Percentiles rank a stretch among this genome's conserved stretches.
Evolutionary conservation across 2,113 vertebrate genomes (phyloP).

Genomic region (Climacteris rufus): DNA sequence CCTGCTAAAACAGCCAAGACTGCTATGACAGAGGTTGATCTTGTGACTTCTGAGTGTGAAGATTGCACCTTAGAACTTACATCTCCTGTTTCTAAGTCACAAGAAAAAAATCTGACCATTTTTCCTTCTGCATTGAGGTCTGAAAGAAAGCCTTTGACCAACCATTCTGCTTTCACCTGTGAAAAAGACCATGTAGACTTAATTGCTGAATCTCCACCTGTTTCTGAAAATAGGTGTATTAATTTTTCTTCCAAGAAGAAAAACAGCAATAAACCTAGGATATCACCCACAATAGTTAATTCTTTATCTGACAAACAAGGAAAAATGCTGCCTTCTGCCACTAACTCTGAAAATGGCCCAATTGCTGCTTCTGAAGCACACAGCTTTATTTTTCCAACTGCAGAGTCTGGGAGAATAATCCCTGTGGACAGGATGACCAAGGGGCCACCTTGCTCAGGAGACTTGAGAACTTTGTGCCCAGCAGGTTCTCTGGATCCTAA

Average conservation of each 20-base stretch:
- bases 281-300: background rate
- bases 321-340: background rate
- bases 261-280: background rate
- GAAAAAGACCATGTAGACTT: background rate
- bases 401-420: background rate
- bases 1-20: background rate
- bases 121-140: background rate
- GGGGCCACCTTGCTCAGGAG: background rate
- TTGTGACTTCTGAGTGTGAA: background rate
- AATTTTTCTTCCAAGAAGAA: background rate
- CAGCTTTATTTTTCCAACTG: background rate
- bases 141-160: background rate
- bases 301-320: background rate
- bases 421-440: background rate
- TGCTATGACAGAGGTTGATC: background rate
- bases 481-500: conserved; percentile 9
- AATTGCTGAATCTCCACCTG: background rate
- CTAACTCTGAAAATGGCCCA: background rate
- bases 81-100: background rate
- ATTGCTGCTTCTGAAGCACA: background rate
- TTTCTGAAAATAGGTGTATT: background rate
- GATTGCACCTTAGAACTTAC: background rate
- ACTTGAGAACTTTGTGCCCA: background rate
- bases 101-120: background rate
- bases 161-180: background rate